Evolutionary conservation across 2,888 invertebrate genomes (phyloP), one percentile per base, ranked within the genome.

Genomic region (Tachina fera): DNA sequence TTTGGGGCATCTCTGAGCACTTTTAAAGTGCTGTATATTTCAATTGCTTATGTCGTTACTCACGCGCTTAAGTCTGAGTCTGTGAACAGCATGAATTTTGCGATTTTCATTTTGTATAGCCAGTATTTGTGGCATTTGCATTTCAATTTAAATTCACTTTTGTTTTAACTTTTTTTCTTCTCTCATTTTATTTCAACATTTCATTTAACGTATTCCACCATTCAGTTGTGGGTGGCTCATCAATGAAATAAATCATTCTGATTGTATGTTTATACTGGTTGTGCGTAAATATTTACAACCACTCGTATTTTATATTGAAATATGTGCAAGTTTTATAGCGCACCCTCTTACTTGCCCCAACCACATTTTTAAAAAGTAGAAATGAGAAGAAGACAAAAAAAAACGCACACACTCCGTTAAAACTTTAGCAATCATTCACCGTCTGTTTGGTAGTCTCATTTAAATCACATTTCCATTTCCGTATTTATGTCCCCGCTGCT

Each of bases 51-150:
- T 81, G 72, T 6, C 43, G 45, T 31, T 71, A 47, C 16, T 41
- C 9, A 68, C 72, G 81, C 53, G 53, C 67, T 72, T 68, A 16
- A 77, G 43, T 70, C 19, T 51, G 43, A 41, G 63, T 61, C 60
- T 71, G 65, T 71, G 41, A 49, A 39, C 16, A 39, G 22, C 31
- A 39, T 2, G 13, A 60, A 47, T 72, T 31, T n/a, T 75, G 39
- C 61, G 56, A 61, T 60, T 53, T 79, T 71, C 60, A 75, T 74
- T 76, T 76, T 60, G 14, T 77, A 65, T n/a, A 79, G 79, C 79
- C 67, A 47, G 79, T 76, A 80, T 83, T 84, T 76, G 72, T 72
- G 77, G 90, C 90, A 91, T 91, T 91, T 91, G 91, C 91, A 91
- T 91, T 91, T 91, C 91, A 91, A 91, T 91, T 86, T 86, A 85